These are phyloP conservation scores for Phengaris arion DNA, from an alignment of 2,888 invertebrate species.

Conservation along the genomic window DNA sequence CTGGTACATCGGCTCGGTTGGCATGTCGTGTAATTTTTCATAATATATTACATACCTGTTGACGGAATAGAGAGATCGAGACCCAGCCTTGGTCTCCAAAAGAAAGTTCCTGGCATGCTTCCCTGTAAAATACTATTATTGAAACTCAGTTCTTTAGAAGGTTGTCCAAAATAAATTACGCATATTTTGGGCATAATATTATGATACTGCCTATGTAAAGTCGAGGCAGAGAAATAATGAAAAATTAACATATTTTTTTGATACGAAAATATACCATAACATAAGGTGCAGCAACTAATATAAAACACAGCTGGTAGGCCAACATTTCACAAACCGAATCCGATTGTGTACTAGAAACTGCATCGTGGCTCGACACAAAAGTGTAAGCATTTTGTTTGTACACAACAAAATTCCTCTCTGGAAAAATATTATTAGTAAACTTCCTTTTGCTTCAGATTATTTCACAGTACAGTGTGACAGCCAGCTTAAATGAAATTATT, in stretches of 20 bases:
- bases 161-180: too few species aligned
- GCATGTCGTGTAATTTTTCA: too few species aligned
- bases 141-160: too few species aligned
- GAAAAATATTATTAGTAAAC: not conserved
- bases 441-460: not conserved
- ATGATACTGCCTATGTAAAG: too few species aligned
- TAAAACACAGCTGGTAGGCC: not conserved
- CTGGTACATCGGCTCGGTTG: too few species aligned
- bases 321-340: not conserved
- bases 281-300: not conserved
- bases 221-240: too few species aligned
- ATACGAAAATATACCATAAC: not conserved
- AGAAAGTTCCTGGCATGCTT: slow-evolving; percentile 47
- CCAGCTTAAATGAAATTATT: too few species aligned
- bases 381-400: slow-evolving; percentile 2
- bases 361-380: not conserved
- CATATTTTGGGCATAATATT: too few species aligned
- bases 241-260: not conserved
- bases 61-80: slow-evolving; percentile 48
- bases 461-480: too few species aligned
- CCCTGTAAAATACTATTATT: slow-evolving; percentile 38
- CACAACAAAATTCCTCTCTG: not conserved
- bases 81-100: slow-evolving; percentile 52
- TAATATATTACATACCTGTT: slow-evolving; percentile 39
- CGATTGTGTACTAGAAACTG: too few species aligned